Percentiles rank a stretch among this genome's conserved stretches.
phyloP scores from a whole-genome alignment of 2,113 vertebrate genomes.

The Notothenia rossii region DNA sequence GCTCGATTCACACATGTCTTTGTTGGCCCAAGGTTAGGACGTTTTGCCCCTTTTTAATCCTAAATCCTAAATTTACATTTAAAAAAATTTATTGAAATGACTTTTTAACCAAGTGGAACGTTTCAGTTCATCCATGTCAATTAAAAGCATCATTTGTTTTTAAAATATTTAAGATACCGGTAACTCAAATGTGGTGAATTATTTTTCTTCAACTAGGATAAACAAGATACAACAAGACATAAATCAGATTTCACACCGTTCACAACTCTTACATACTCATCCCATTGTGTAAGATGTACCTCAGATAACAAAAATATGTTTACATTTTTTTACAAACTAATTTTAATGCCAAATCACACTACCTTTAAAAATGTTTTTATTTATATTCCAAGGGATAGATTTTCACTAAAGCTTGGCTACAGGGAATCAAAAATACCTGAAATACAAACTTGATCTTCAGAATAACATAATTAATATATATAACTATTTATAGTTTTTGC shows the following conservation, averaged over 20 bases:
- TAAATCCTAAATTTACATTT: conserved; percentile 53
- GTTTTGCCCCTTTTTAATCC: conserved; percentile 50
- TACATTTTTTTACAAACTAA: background rate
- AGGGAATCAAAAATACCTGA: background rate
- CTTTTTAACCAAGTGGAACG: conserved; percentile 30
- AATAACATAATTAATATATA: background rate
- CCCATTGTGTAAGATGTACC: background rate
- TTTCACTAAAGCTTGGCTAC: background rate
- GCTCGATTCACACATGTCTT: conserved; percentile 55
- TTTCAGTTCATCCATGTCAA: conserved; percentile 36
- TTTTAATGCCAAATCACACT: background rate
- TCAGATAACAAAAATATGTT: background rate
- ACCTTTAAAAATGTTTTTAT: background rate
- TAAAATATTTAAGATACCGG: background rate
- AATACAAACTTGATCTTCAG: background rate
- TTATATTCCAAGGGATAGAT: background rate
- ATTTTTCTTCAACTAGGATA: conserved; percentile 3
- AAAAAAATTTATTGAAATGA: conserved; percentile 38
- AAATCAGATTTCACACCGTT: background rate
- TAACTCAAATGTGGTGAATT: conserved; percentile 13
- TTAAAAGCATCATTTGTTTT: conserved; percentile 30
- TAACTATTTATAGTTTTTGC: too few relatives aligned
- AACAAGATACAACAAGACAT: background rate
- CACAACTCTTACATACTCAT: background rate
- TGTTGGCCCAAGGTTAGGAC: conserved; percentile 65